Base-by-base conservation (phyloP, 2,888 invertebrate genomes). In the Zhengitettix transpicula region DNA sequence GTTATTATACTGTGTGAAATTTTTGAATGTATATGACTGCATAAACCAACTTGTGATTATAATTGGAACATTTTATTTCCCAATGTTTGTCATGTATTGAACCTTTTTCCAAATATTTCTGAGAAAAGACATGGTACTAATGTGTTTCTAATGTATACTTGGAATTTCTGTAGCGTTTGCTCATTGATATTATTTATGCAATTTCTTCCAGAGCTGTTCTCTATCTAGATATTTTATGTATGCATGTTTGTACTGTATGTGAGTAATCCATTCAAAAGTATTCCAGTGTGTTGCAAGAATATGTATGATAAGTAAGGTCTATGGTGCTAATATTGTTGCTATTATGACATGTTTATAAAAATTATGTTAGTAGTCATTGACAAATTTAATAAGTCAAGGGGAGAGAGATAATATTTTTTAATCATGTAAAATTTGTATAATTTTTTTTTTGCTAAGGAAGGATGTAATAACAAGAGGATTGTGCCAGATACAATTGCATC, bases 261-360 rank as follows among this genome's bases (percentile, higher is more conserved):
- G 28, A 28, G 28, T 28, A 28, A 28, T 28, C 28, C 28, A 42
- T 54, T 58, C 28, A 53, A 17, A 58, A 58, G 58, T 55, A 58
- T 58, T 58, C 42, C 40, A 40, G 16, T 57, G 53, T 57, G 52
- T 53, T 57, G 40, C 52, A 57, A 53, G 56, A 57, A 41, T 15
- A 41, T 41, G 56, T 28, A 42, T 28, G 57, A 28, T 55, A 56
- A 53, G 42, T 60, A 54, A 16, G 53, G 53, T 58, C 55, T 60
- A 44, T 60, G 60, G 60, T 60, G 60, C 60, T 60, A 60, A 40
- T 51, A 56, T 42, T 58, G 54, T 59, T 59, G 59, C 56, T 55
- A 47, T 42, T 59, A 47, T 60, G 42, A 42, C 53, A 56, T 55
- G 53, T 60, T 44, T 59, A 55, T 55, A 59, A 12, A 58, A 54